Evolutionary conservation across 2,797 vertebrate species (phyloP).

Genomic region (Borostomias antarcticus): DNA sequence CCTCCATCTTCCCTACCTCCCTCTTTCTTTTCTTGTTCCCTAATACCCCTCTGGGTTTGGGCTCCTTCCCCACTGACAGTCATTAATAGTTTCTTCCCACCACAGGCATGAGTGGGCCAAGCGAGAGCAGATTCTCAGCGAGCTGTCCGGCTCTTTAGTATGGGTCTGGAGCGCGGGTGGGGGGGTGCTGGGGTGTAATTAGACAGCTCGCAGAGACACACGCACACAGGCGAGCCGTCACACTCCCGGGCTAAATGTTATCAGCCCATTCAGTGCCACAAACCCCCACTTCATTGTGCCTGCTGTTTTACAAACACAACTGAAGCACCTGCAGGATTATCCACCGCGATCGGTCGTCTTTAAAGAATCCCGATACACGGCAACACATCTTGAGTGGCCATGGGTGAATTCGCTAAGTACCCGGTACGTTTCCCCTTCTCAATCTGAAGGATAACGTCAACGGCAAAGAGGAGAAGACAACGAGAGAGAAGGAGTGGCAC

Average conservation of each 20-base stretch:
- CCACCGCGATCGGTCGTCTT: neutral
- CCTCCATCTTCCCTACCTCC: neutral
- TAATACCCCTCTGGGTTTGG: slow-evolving; percentile 33
- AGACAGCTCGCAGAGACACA: slow-evolving; percentile 45
- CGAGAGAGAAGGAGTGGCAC: neutral
- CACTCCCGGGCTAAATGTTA: slow-evolving; percentile 28
- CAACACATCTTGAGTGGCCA: no score
- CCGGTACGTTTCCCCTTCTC: no score
- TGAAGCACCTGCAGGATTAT: neutral
- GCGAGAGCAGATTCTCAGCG: slow-evolving; percentile 38
- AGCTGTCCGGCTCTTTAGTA: slow-evolving; percentile 11
- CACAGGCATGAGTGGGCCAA: slow-evolving; percentile 44
- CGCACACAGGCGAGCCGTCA: slow-evolving; percentile 54
- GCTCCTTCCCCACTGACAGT: slow-evolving; percentile 36
- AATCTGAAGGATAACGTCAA: no score
- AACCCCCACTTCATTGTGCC: neutral
- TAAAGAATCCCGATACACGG: no score
- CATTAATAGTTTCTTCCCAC: slow-evolving; percentile 39
- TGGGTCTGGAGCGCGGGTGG: neutral
- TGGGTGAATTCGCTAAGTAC: no score
- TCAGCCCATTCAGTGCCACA: slow-evolving; percentile 6
- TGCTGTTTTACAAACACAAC: slow-evolving; percentile 1
- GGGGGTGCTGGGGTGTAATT: slow-evolving; percentile 42
- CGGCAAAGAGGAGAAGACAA: neutral
- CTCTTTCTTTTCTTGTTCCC: slow-evolving; percentile 23